phyloP scores from a whole-genome alignment of 2,113 vertebrate species.

The Naja naja region DNA sequence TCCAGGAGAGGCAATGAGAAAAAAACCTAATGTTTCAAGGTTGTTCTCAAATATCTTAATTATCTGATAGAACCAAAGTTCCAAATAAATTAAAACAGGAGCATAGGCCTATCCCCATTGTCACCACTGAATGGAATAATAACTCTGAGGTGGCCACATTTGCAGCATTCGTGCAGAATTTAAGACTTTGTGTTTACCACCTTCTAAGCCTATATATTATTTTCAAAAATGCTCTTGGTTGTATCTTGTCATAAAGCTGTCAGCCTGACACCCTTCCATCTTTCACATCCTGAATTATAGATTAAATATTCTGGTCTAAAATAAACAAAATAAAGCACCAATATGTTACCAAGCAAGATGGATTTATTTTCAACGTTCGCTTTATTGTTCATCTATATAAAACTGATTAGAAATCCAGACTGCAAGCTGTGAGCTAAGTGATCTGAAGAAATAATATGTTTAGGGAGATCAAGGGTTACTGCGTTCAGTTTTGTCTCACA shows the following conservation, averaged over 20 bases:
- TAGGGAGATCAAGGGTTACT: constrained; percentile 7
- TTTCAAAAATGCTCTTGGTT: not conserved
- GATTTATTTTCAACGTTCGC: constrained; percentile 14
- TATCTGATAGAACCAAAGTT: not conserved
- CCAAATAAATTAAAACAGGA: not conserved
- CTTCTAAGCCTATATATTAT: not conserved
- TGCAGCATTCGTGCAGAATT: not conserved
- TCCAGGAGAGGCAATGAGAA: not conserved
- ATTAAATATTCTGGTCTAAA: not conserved
- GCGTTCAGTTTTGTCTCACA: not conserved
- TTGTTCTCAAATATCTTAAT: not conserved
- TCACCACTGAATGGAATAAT: not conserved
- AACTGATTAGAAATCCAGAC: constrained; percentile 16
- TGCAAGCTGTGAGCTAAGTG: not conserved
- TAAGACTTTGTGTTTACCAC: not conserved
- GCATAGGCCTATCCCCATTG: not conserved
- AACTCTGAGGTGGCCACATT: not conserved
- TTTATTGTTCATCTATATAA: constrained; percentile 12
- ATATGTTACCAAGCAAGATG: not conserved
- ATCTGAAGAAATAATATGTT: not conserved
- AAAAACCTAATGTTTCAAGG: not conserved
- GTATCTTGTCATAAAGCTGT: not conserved
- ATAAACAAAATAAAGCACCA: not conserved
- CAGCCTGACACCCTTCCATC: not conserved
- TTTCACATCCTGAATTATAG: not conserved